Evolutionary conservation across 2,888 invertebrate species (phyloP), one percentile per base, ranked within the genome.

Genomic region (Lasioglossum leucozonium): DNA sequence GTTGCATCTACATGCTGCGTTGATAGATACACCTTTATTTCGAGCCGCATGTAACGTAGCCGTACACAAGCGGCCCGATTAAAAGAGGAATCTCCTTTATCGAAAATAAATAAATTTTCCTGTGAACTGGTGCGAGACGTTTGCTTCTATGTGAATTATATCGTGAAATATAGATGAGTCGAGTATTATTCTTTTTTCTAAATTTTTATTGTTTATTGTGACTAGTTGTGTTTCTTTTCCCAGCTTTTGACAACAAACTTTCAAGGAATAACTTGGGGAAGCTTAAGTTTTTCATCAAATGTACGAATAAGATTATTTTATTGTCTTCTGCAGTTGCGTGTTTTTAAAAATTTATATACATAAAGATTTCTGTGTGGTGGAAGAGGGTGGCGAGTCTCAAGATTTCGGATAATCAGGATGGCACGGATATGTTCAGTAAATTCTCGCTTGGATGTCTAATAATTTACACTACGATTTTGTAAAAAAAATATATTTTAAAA

Each of bases 371-470:
- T 26, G 26, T 8, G 10, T 44, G 44, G 30, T 16, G 18, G 16
- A 30, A n/a, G 11, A 55, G n/a, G 55, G 0, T 11, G 5, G 6
- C 18, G 26, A 42, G 16, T 13, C 26, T 44, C 2, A 8, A 76
- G 13, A 44, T 44, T 69, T 62, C 37, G 13, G 37, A 55, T 40
- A 79, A 84, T 85, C 87, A 80, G 34, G 87, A 79, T 65, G 84
- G 67, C 51, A 79, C 82, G 81, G 65, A 87, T 80, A 72, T 84
- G 51, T 85, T 83, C 77, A 76, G 65, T 75, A 67, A 83, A 77
- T 81, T 69, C 6, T 30, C 6, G 16, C 37, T 42, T 69, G 13
- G 5, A 62, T 30, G 1, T 58, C 22, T 2, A 26, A 58, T 67
- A 18, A 62, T 72, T 62, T 16, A 22, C n/a, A 1, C 13, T 58